phyloP scores from a whole-genome alignment of 2,113 vertebrate genomes.

The Sander lucioperca region DNA sequence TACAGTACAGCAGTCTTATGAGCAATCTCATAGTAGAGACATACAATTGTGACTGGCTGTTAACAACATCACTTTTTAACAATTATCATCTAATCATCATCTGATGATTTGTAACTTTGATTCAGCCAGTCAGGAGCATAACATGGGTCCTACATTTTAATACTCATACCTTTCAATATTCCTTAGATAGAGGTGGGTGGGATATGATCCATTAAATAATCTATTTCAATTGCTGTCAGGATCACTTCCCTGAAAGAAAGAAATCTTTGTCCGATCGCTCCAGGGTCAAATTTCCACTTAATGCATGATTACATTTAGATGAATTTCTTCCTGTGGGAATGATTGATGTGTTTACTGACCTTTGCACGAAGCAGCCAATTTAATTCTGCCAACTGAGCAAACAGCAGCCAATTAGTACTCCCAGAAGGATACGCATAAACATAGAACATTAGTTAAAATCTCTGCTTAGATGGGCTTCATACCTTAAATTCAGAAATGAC shows the following conservation, averaged over 20 bases:
- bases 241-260: conserved; percentile 14
- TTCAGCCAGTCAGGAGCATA: not conserved
- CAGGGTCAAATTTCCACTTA: conserved; percentile 32
- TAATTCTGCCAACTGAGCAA: conserved; percentile 36
- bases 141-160: not conserved
- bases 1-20: not conserved
- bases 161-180: not conserved
- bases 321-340: conserved; percentile 51
- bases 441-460: conserved; percentile 7
- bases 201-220: conserved; percentile 9
- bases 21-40: not conserved
- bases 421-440: conserved; percentile 22
- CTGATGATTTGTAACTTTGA: conserved; percentile 18
- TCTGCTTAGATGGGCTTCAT: conserved; percentile 18
- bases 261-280: not conserved
- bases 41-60: not conserved
- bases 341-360: conserved; percentile 67
- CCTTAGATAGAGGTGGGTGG: not conserved
- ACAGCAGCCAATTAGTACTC: conserved; percentile 28
- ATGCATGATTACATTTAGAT: conserved; percentile 47
- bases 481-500: not conserved
- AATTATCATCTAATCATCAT: not conserved
- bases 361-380: conserved; percentile 42
- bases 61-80: not conserved
- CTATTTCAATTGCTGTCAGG: conserved; percentile 11